Evolutionary conservation across 2,113 vertebrate species (phyloP).

Genomic region (Bos javanicus): DNA sequence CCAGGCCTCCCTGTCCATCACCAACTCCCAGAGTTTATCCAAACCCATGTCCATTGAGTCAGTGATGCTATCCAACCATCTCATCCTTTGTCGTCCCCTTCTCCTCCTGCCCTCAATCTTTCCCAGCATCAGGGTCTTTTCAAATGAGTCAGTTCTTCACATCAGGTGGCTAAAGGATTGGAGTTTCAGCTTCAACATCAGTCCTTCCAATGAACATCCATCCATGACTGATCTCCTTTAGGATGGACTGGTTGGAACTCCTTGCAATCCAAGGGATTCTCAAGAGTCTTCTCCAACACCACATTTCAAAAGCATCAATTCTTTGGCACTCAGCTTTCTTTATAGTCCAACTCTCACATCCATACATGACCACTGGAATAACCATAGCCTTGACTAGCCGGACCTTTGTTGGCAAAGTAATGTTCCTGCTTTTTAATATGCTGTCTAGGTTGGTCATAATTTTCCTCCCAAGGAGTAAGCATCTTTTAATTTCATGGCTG

Average conservation of each 20-base stretch:
- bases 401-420: background rate
- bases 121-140: background rate
- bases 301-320: background rate
- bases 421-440: background rate
- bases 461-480: background rate
- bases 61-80: background rate
- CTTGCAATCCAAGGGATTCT: background rate
- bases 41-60: background rate
- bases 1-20: background rate
- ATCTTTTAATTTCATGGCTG: background rate
- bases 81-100: background rate
- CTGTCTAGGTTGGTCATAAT: background rate
- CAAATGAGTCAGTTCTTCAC: fast-evolving
- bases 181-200: background rate
- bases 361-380: background rate
- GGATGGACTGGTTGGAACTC: background rate
- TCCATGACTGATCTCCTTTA: background rate
- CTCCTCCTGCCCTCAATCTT: background rate
- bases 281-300: background rate
- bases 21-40: background rate
- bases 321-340: background rate
- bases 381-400: background rate
- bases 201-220: background rate
- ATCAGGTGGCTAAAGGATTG: background rate
- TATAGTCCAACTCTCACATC: background rate